A percentile compares a stretch with the other conserved stretches of the same genome.
phyloP scores from a whole-genome alignment of 2,888 invertebrate species.

The Sphecodes monilicornis region DNA sequence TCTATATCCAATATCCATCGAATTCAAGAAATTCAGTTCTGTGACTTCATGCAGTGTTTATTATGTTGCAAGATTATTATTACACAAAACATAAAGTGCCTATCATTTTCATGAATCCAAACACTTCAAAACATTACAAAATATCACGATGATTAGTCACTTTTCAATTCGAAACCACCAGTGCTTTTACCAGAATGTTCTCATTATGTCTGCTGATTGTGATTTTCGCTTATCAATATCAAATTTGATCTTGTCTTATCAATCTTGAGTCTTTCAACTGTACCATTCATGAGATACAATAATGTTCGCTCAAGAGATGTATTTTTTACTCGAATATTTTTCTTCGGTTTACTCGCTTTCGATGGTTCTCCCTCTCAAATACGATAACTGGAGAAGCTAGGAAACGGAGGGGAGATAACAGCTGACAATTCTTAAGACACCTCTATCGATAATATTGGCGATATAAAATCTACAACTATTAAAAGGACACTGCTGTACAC shows the following conservation, averaged over 20 bases:
- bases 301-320: neutral
- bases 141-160: neutral
- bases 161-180: neutral
- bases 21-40: too few relatives aligned
- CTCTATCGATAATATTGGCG: neutral
- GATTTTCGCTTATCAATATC: neutral
- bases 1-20: neutral
- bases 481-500: neutral
- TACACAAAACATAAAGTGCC: too few relatives aligned
- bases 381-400: neutral
- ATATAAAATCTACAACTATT: too few relatives aligned
- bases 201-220: neutral
- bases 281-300: neutral
- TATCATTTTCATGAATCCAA: neutral
- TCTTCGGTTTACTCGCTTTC: neutral
- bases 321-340: neutral
- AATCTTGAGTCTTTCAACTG: neutral
- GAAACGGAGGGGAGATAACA: neutral
- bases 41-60: too few relatives aligned
- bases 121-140: neutral
- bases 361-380: neutral
- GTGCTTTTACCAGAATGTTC: neutral
- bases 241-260: neutral
- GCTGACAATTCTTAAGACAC: neutral
- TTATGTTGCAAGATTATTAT: too few relatives aligned